Evolutionary conservation across 2,888 invertebrate species (phyloP).

Genomic region (Drosophila robusta): DNA sequence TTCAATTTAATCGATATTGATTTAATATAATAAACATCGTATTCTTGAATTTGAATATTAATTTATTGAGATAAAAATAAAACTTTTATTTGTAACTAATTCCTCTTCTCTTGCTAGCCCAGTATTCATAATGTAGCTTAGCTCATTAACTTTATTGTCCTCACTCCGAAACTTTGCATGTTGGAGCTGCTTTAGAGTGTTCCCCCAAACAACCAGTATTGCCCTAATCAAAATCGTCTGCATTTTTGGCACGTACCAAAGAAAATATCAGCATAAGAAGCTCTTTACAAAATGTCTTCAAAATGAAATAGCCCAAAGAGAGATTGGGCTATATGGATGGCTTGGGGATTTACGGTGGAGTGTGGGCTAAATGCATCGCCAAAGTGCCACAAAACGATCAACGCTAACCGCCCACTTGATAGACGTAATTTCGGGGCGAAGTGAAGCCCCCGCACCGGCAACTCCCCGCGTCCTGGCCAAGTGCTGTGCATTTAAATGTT

Average conservation of each 20-base stretch:
- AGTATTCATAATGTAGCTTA: background rate
- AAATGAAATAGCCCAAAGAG: constrained; percentile 45
- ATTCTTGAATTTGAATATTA: too few species aligned
- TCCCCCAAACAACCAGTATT: background rate
- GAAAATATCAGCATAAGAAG: constrained; percentile 54
- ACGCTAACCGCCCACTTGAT: constrained; percentile 75
- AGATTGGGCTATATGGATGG: constrained; percentile 4
- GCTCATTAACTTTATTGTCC: constrained; percentile 20
- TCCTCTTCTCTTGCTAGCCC: background rate
- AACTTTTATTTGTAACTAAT: too few species aligned
- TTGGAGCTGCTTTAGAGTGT: background rate
- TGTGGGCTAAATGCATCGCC: constrained; percentile 38
- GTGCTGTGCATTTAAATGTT: constrained; percentile 75
- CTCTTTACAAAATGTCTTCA: constrained; percentile 38
- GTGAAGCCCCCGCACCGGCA: constrained; percentile 1
- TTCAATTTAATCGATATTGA: too few species aligned
- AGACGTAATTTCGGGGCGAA: constrained; percentile 66
- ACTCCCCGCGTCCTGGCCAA: constrained; percentile 24
- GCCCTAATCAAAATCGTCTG: constrained; percentile 45
- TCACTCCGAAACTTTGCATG: background rate
- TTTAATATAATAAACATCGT: too few species aligned
- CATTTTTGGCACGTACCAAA: constrained; percentile 54
- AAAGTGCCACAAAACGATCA: constrained; percentile 77
- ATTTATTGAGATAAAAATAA: too few species aligned
- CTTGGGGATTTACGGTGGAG: background rate